Base-by-base conservation (phyloP, 1,140 invertebrate genomes). In the Leguminivora glycinivorella region DNA sequence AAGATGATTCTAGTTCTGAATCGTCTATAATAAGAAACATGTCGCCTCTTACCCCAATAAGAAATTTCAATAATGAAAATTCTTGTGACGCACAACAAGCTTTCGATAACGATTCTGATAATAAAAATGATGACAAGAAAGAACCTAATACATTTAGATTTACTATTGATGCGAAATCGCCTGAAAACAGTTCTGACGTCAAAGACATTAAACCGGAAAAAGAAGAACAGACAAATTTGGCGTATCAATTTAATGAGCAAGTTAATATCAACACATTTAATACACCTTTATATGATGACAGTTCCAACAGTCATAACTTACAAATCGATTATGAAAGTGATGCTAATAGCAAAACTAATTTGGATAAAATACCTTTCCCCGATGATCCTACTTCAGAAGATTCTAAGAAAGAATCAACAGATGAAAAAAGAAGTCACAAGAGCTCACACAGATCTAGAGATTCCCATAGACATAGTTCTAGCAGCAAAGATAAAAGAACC, bases 261-360 rank as follows among this genome's bases (percentile, higher is more conserved):
- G 80, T 86, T 1, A 89, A 89, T 71, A 82, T 89, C 12, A 86
- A 87, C 63, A 79, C 81, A 24, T 89, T 87, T 60, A 84, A 86
- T 58, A 88, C 89, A 19, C 88, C 88, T 6, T 60, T 84, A 19
- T 89, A 87, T 69, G 88, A 91, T 40, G 89, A 91, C 26, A 91
- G 89, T 74, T 91, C 89, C 6, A 90, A 88, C 66, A 90, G 88
- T 68, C 84, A 89, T 56, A 83, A 84, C 56, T 71, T 91, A 67
- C 89, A 90, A 58, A 91, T 91, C 25, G 89, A 91, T 76, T 91
- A 91, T 56, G 89, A 89, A 76, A 89, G 86, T 76, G 87, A 91
- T 72, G 79, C 78, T 19, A 90, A 92, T 69, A 89, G 90, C 75
- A 92, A 90, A 76, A 78, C 75, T 26, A 90, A 84, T 80, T 77